Base-by-base conservation (phyloP, 2,797 vertebrate species). In the Neosilurus hyrtlii region DNA sequence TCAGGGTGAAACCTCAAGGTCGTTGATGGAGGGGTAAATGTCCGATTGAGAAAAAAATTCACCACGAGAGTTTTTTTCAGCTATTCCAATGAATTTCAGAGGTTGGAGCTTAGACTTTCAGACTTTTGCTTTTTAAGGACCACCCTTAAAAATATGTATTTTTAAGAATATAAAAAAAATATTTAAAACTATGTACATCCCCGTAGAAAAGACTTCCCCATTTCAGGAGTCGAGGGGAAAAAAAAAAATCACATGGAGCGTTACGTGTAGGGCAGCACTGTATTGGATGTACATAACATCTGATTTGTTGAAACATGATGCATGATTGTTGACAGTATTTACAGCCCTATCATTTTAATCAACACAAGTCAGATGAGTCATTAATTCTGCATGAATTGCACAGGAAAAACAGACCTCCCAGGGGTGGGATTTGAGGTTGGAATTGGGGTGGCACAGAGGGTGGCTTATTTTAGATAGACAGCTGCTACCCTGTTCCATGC, bases 381-480 rank as follows among this genome's bases (percentile, higher is more conserved):
- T 49, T 22, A 78, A 51, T n/a, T 78, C 75, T 51, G 57, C 37
- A 24, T 49, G 75, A 63, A 63, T 11, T 63, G n/a, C 5, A 49
- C 35, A 43, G 22, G 2, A 77, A 43, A 76, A 78, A 78, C 59
- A 78, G n/a, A 78, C 75, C 75, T 49, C 35, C 57, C 22, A 62
- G 74, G 18, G 57, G 57, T 63, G 37, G n/a, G 43, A 51, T 63
- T 77, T 63, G 59, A 63, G 59, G 43, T 63, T 63, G 59, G n/a
- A 18, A 37, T n/a, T 62, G 9, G 8, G 57, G 37, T 75, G 56
- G 56, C 56, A 59, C 56, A 59, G 6, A 11, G 30, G 9, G 26
- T 59, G 54, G 30, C 22, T 37, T 75, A 75, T n/a, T 75, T 43
- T 11, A n/a, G 20, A 75, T n/a, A 75, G 18, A 6, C 73, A 75